Base-by-base conservation (phyloP, 2,888 invertebrate genomes). In the Folsomia manolachei region DNA sequence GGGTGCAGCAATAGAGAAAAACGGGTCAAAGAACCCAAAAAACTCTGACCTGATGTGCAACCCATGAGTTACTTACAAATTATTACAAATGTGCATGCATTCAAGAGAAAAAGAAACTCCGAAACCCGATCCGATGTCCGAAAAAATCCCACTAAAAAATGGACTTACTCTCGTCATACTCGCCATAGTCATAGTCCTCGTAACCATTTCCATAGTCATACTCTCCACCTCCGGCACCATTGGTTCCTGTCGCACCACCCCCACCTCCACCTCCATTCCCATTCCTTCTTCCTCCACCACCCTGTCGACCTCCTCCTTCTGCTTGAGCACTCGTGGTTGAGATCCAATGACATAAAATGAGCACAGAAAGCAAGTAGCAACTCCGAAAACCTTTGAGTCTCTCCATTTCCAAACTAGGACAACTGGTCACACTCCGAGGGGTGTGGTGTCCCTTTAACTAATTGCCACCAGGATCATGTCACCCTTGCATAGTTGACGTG, bases 11-110 rank as follows among this genome's bases (percentile, higher is more conserved):
- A 63, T 27, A 62, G 69, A 74, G 26, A 27, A 19, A 18, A 26
- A 68, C 63, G 71, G 79, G 78, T 78, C 80, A 78, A 78, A 77
- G 77, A 80, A 80, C 80, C 72, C 71, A 69, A 75, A n/a, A 79
- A 73, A 76, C 78, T 79, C 75, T 74, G 75, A 75, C 69, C 76
- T 71, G 71, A 66, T 53, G 52, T 60, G 24, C 11, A 25, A 14
- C 21, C 63, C 24, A 23, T n/a, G n/a, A n/a, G n/a, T n/a, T n/a
- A n/a, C n/a, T n/a, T n/a, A n/a, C n/a, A n/a, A n/a, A n/a, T n/a
- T n/a, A n/a, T n/a, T 7, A 60, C 14, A 60, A 11, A 21, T 60
- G 60, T 51, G 14, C 9, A 51, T 14, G 14, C 51, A 11, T 51
- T 9, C 51, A 14, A 51, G 14, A 51, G 9, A 9, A n/a, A 60